Percentiles rank a stretch among this genome's conserved stretches.
These are phyloP conservation scores for Melanocharis versteri DNA, from an alignment of 2,113 vertebrate species.

Conservation along the genomic window DNA sequence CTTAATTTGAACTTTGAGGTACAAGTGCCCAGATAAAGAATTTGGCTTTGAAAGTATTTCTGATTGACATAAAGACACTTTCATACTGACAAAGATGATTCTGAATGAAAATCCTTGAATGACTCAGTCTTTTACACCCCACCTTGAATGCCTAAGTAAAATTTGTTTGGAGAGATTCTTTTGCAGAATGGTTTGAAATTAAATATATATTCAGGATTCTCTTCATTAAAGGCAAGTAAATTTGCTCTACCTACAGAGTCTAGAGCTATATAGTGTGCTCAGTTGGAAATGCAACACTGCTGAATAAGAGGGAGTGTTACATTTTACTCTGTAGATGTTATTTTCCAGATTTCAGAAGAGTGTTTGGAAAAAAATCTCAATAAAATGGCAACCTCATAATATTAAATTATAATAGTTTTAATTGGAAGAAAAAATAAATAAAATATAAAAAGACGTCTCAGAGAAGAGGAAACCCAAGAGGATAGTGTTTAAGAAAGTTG, in stretches of 20 bases:
- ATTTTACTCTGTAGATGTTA: neutral
- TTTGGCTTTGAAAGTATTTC: neutral
- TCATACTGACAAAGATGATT: neutral
- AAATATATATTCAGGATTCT: neutral
- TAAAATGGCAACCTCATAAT: neutral
- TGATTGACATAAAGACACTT: neutral
- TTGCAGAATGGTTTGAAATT: neutral
- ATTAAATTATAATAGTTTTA: neutral
- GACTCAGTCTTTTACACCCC: neutral
- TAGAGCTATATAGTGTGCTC: neutral
- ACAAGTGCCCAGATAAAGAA: neutral
- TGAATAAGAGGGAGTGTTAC: neutral
- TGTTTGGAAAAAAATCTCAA: neutral
- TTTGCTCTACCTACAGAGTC: neutral
- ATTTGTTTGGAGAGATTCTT: neutral
- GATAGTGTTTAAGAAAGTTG: neutral
- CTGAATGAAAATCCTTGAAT: neutral
- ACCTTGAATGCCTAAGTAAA: neutral
- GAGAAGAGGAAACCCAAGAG: neutral
- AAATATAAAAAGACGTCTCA: neutral
- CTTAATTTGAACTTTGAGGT: neutral
- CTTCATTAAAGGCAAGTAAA: neutral
- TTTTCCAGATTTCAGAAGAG: neutral
- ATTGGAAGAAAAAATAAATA: neutral
- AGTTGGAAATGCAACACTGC: neutral